These are phyloP conservation scores for Julus scanicus DNA, from an alignment of 2,888 invertebrate genomes.

Conservation along the genomic window DNA sequence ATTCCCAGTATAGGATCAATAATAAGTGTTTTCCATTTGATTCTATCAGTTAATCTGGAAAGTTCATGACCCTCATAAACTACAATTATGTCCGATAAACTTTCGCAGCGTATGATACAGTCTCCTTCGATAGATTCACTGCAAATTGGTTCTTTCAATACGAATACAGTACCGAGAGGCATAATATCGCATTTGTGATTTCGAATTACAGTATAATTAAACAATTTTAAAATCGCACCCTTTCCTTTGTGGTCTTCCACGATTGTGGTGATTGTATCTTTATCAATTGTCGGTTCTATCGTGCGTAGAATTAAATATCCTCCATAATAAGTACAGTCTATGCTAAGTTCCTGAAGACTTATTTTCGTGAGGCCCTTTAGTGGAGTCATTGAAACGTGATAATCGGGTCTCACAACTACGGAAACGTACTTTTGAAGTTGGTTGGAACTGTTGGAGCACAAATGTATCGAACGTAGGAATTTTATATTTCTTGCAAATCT, in stretches of 20 bases:
- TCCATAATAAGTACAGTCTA: not conserved
- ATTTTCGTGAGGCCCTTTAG: not conserved
- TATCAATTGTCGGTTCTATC: not conserved
- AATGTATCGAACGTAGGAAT: not conserved
- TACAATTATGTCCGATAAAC: not conserved
- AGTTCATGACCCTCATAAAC: not conserved
- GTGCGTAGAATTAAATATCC: slow-evolving; percentile 4
- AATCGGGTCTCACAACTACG: not conserved
- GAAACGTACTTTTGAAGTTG: not conserved
- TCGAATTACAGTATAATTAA: not conserved
- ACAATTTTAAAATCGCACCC: not conserved
- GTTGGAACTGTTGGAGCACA: not conserved
- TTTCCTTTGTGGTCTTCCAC: slow-evolving; percentile 47
- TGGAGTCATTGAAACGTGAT: not conserved
- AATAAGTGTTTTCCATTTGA: not conserved
- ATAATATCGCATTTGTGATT: not conserved
- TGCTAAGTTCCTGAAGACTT: not conserved
- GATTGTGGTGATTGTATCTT: not conserved
- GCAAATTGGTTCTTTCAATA: slow-evolving; percentile 34
- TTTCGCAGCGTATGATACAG: not conserved
- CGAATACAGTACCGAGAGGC: not conserved
- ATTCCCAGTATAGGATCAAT: not conserved
- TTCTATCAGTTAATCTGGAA: not conserved
- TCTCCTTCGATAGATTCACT: not conserved
- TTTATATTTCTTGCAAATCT: not conserved